A percentile compares a stretch with the other conserved stretches of the same genome.
phyloP scores from a whole-genome alignment of 2,888 invertebrate genomes.

The Euzophera pinguis region DNA sequence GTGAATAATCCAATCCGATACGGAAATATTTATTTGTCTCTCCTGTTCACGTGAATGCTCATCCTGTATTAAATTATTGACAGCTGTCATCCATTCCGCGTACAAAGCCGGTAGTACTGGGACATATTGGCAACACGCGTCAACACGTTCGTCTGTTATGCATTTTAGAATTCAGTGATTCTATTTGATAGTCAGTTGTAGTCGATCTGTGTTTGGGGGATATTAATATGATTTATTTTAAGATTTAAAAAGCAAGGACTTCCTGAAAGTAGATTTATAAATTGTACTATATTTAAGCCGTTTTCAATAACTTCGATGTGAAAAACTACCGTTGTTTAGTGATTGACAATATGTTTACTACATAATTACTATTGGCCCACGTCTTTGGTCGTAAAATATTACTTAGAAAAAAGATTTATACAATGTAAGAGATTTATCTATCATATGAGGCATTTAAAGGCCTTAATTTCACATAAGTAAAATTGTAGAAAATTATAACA shows the following conservation, averaged over 20 bases:
- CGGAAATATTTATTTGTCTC: slow-evolving; percentile 8
- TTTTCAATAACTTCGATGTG: no score
- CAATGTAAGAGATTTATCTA: no score
- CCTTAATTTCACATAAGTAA: no score
- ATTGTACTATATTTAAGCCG: no score
- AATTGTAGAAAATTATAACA: no score
- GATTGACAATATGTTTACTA: no score
- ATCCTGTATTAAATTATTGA: slow-evolving; percentile 11
- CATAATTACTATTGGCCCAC: no score
- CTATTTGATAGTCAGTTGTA: background rate
- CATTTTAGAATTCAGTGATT: slow-evolving; percentile 10
- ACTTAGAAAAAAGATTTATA: no score
- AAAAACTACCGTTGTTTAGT: no score
- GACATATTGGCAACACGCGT: slow-evolving; percentile 8
- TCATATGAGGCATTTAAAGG: no score
- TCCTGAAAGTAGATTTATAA: background rate
- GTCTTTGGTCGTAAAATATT: no score
- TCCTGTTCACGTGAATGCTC: slow-evolving; percentile 2
- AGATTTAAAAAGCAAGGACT: background rate
- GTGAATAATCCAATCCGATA: background rate
- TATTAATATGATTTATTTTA: background rate
- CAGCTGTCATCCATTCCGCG: slow-evolving; percentile 1
- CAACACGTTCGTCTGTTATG: background rate
- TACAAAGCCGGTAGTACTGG: background rate
- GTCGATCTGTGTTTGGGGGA: background rate